A percentile compares a stretch with the other conserved stretches of the same genome.
These are phyloP conservation scores for Cryptoprocta ferox DNA, from an alignment of 2,797 vertebrate species.

Conservation along the genomic window DNA sequence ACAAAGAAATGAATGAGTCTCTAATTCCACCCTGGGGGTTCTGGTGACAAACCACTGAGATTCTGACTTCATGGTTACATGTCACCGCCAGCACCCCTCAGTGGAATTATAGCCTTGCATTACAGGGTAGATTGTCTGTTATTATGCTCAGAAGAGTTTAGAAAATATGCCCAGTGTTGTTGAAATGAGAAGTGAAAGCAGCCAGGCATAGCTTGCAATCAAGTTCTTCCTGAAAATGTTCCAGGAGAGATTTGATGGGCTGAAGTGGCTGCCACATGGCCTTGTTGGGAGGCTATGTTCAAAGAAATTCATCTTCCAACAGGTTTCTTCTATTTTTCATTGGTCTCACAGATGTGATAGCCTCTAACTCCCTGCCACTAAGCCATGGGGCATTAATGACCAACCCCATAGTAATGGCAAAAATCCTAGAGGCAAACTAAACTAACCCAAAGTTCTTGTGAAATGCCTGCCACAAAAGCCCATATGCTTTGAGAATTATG, in stretches of 20 bases:
- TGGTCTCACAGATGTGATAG: not conserved
- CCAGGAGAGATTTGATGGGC: conserved; percentile 52
- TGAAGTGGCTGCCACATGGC: conserved; percentile 54
- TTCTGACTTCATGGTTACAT: conserved; percentile 68
- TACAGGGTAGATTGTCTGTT: conserved; percentile 75
- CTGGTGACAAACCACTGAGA: conserved; percentile 69
- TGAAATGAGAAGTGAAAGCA: conserved; percentile 68
- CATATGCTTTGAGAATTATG: not conserved
- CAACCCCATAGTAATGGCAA: not conserved
- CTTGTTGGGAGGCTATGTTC: conserved; percentile 26
- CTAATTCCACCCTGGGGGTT: conserved; percentile 57
- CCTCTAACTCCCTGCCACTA: not conserved
- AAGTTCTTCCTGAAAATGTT: conserved; percentile 71
- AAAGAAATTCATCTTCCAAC: conserved; percentile 34
- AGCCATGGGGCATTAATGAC: not conserved
- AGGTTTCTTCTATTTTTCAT: not conserved
- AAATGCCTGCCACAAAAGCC: not conserved
- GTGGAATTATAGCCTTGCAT: conserved; percentile 69
- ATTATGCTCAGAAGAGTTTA: conserved; percentile 77
- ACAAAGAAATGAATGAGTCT: conserved; percentile 57
- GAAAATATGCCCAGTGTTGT: conserved; percentile 78
- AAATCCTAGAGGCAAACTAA: not conserved
- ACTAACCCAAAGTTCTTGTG: not conserved
- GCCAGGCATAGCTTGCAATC: conserved; percentile 80
- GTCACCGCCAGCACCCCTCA: conserved; percentile 58